Base-by-base conservation (phyloP, 2,888 invertebrate genomes). In the Lasioglossum leucozonium region DNA sequence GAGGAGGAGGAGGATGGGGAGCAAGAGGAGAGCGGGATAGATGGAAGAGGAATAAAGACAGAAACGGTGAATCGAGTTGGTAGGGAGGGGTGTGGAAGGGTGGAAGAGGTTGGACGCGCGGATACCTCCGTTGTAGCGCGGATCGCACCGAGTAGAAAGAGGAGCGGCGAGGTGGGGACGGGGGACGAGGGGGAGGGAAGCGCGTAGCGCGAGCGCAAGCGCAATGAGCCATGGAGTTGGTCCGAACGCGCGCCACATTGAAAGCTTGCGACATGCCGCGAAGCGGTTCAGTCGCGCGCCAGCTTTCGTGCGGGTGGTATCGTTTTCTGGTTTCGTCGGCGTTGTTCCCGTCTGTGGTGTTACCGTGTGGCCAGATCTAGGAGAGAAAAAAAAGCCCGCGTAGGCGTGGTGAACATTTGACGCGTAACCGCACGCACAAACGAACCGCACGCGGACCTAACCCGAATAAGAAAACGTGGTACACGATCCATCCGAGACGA, bases 231-330 rank as follows among this genome's bases (percentile, higher is more conserved):
- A 81, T 79, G 81, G 82, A 87, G 87, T 77, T 81, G 87, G 90
- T 92, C 91, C 91, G 86, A 91, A 90, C 92, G 93, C 92, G 92
- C 91, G 92, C 91, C 91, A 92, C 93, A 94, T 94, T 95, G 93
- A 95, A 95, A 95, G 93, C 94, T 95, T 95, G 93, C 94, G 94
- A 94, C 95, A 94, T 94, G 94, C 91, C 88, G 91, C 90, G 87
- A 88, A 90, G 92, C 88, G 88, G 93, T 90, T 93, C 95, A 95
- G 95, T 95, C 92, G 95, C 94, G 94, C 95, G 94, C 93, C 93
- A 94, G 93, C 94, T 93, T 91, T 93, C 91, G 92, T 92, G 89
- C 86, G 92, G 89, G 85, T 91, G 89, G 79, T 91, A 89, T 90
- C 81, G 86, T 77, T 82, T 78, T 74, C 77, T 79, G 47, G 77